Conservation (phyloP, 2,113 vertebrate species). For the Carassius gibelio region DNA sequence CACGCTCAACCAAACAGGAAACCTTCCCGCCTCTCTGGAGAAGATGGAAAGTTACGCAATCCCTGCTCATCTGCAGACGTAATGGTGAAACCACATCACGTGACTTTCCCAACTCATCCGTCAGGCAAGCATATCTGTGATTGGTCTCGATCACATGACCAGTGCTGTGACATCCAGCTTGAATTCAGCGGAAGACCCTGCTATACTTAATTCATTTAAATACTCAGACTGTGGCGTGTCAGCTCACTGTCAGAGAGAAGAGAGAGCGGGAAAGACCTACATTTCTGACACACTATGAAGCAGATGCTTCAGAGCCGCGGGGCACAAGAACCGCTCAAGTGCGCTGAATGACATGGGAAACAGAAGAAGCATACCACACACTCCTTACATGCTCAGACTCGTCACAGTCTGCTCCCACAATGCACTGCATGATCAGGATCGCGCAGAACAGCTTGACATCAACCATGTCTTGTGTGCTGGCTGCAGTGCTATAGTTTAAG, state of each 20-base stretch:
- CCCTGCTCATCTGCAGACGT: too few relatives aligned
- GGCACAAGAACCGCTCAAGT: neutral
- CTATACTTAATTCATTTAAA: too few relatives aligned
- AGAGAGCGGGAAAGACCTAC: too few relatives aligned
- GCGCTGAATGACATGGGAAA: neutral
- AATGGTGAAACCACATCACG: neutral
- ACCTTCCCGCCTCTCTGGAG: neutral
- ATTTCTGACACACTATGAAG: neutral
- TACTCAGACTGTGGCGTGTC: too few relatives aligned
- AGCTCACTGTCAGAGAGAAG: too few relatives aligned
- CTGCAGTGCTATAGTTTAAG: neutral
- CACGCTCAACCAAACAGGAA: neutral
- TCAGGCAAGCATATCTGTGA: neutral
- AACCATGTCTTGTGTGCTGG: neutral
- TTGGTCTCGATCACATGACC: too few relatives aligned
- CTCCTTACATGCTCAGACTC: neutral
- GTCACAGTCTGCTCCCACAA: neutral
- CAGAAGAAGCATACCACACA: neutral
- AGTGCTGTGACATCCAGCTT: too few relatives aligned
- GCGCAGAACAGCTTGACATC: too few relatives aligned
- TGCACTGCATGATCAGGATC: neutral
- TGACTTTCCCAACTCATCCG: neutral
- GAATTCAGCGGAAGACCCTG: too few relatives aligned
- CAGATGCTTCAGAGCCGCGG: neutral
- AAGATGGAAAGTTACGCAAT: neutral